Evolutionary conservation across 2,113 vertebrate genomes (phyloP).

Genomic region (Callipepla californica): DNA sequence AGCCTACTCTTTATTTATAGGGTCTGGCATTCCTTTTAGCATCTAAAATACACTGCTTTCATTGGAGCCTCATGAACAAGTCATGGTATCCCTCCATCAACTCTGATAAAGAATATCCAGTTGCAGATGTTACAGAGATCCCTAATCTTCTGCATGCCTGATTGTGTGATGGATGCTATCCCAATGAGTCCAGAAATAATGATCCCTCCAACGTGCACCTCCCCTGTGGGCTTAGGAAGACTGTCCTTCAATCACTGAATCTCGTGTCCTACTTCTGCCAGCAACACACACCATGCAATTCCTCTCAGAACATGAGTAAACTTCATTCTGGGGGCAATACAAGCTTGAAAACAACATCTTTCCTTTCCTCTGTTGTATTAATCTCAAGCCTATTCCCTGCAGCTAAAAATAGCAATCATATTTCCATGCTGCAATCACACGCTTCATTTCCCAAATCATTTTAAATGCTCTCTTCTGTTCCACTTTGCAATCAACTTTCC

Average conservation of each 20-base stretch:
- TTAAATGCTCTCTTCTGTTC: slow-evolving; percentile 60
- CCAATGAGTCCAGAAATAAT: neutral
- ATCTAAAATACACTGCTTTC: neutral
- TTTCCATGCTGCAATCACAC: slow-evolving; percentile 60
- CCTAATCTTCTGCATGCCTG: neutral
- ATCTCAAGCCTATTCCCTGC: slow-evolving; percentile 16
- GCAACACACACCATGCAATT: neutral
- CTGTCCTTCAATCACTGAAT: neutral
- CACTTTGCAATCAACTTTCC: slow-evolving; percentile 63
- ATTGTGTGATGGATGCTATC: neutral
- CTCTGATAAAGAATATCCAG: neutral
- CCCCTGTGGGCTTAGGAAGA: neutral
- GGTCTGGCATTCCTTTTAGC: neutral
- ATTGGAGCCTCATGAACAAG: neutral
- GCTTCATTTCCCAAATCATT: slow-evolving; percentile 59
- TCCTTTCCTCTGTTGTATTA: neutral
- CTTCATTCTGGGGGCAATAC: neutral
- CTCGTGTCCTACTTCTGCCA: neutral
- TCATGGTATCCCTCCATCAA: neutral
- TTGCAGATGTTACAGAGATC: neutral
- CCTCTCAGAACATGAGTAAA: neutral
- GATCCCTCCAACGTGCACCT: neutral
- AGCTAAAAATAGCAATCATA: slow-evolving; percentile 54
- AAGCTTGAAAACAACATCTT: neutral
- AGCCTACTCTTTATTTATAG: neutral